Percentiles rank a stretch among this genome's conserved stretches.
Conservation (phyloP, 2,888 invertebrate genomes). For the Epirrita christyi region DNA sequence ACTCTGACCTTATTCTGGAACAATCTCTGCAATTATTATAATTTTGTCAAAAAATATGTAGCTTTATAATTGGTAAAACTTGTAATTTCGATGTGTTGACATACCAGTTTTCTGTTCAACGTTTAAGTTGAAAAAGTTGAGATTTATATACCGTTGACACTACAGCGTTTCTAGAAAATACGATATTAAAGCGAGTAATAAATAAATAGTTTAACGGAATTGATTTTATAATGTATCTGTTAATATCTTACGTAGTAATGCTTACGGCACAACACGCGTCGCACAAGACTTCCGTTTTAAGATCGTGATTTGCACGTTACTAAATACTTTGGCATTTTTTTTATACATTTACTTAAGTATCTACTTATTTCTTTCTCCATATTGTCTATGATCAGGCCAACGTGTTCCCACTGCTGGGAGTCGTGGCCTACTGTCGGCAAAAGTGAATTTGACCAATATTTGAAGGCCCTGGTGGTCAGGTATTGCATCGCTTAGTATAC, state of each 20-base stretch:
- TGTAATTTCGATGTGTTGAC: no score
- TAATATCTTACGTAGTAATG: conserved; percentile 49
- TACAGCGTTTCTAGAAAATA: conserved; percentile 21
- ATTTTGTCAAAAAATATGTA: not conserved
- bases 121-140: not conserved
- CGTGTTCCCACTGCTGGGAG: no score
- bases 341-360: no score
- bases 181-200: conserved; percentile 33
- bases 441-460: not conserved
- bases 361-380: not conserved
- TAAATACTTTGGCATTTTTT: not conserved
- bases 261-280: conserved; percentile 62
- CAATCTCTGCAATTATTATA: not conserved
- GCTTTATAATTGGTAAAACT: not conserved
- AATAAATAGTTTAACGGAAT: conserved; percentile 50
- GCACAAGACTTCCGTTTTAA: conserved; percentile 51
- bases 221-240: conserved; percentile 55
- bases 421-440: no score
- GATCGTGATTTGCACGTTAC: conserved; percentile 29
- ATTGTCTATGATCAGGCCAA: no score
- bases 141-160: conserved; percentile 11
- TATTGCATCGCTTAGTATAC: not conserved
- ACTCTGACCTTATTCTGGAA: not conserved
- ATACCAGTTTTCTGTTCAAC: no score
- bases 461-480: not conserved